Evolutionary conservation across 2,888 invertebrate genomes (phyloP).

Genomic region (Aphidoletes aphidimyza): DNA sequence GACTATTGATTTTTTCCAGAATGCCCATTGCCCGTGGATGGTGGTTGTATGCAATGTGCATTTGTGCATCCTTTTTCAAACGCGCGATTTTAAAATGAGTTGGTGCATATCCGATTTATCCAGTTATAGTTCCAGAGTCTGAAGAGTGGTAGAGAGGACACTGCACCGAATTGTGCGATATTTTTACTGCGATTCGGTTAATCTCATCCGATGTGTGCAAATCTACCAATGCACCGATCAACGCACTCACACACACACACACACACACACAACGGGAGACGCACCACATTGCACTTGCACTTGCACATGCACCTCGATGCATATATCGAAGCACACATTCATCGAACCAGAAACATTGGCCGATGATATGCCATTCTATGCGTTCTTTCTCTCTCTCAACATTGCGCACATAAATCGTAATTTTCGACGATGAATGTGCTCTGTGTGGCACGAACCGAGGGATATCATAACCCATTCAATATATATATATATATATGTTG

Average conservation of each 20-base stretch:
- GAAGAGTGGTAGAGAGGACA: background rate
- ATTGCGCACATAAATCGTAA: slow-evolving; percentile 32
- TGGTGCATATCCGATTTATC: slow-evolving; percentile 48
- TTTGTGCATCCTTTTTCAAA: slow-evolving; percentile 11
- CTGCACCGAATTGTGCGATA: slow-evolving; percentile 29
- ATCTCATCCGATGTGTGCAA: slow-evolving; percentile 30
- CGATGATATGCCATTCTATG: slow-evolving; percentile 7
- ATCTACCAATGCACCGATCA: background rate
- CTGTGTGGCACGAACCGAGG: no score
- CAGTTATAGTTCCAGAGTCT: background rate
- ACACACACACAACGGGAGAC: background rate
- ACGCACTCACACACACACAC: slow-evolving; percentile 12
- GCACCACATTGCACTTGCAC: no score
- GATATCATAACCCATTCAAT: slow-evolving; percentile 20
- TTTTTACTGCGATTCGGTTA: slow-evolving; percentile 49
- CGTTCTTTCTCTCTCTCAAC: slow-evolving; percentile 11
- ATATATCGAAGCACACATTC: no score
- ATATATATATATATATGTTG: slow-evolving; percentile 3
- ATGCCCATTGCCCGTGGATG: no score
- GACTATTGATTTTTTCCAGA: slow-evolving; percentile 20
- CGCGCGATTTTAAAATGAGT: slow-evolving; percentile 12
- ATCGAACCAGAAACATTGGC: no score
- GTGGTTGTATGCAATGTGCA: background rate
- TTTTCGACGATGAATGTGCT: slow-evolving; percentile 13
- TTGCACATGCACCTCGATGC: no score